These are phyloP conservation scores for Parnassius orleans DNA, from an alignment of 2,888 invertebrate species.

Conservation along the genomic window DNA sequence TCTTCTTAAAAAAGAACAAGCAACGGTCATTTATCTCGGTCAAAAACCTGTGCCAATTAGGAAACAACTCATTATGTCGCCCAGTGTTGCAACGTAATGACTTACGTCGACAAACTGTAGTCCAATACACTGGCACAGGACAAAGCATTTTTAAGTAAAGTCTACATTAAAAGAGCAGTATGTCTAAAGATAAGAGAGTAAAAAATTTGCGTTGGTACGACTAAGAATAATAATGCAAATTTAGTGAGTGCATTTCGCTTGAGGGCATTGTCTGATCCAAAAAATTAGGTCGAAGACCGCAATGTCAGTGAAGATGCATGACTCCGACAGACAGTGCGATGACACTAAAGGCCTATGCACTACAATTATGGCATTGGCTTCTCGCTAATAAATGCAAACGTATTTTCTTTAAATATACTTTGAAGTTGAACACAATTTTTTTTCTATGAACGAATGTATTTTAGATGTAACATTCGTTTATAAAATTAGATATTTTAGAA, in stretches of 20 bases:
- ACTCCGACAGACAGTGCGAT: conserved; percentile 21
- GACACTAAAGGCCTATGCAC: conserved; percentile 35
- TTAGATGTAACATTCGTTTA: no score
- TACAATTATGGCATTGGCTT: conserved; percentile 27
- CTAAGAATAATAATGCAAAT: conserved; percentile 10
- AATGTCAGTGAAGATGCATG: conserved; percentile 7
- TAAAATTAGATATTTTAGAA: no score
- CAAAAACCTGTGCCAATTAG: conserved; percentile 38
- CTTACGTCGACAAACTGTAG: conserved; percentile 7
- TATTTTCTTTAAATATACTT: no score
- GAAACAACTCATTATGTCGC: conserved; percentile 34
- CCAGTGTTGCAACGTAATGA: conserved; percentile 30
- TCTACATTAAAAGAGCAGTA: conserved; percentile 1
- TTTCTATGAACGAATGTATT: no score
- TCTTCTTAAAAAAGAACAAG: conserved; percentile 28
- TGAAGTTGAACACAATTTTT: no score
- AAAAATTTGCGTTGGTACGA: conserved; percentile 14
- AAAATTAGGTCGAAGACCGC: conserved; percentile 22
- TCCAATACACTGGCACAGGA: conserved; percentile 7
- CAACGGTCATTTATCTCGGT: conserved; percentile 37
- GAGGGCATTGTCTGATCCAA: conserved; percentile 17
- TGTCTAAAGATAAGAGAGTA: neutral
- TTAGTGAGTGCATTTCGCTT: conserved; percentile 9
- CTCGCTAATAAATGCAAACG: no score
- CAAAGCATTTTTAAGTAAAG: neutral